Evolutionary conservation across 2,797 vertebrate species (phyloP).

Genomic region (Morelia viridis): DNA sequence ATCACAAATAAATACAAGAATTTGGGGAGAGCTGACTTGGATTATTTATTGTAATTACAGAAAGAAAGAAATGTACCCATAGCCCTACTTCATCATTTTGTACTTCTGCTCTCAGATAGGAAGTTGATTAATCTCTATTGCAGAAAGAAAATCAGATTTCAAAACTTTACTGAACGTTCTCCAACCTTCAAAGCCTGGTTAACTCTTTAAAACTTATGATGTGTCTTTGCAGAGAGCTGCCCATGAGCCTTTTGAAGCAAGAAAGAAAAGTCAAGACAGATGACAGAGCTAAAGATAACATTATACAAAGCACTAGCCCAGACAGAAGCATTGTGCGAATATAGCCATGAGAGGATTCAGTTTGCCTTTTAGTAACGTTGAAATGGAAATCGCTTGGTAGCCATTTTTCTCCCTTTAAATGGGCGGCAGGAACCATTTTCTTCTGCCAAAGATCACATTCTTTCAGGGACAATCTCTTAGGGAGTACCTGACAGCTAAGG

Average conservation of each 20-base stretch:
- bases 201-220: not conserved
- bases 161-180: conserved; percentile 11
- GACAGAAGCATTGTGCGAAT: not conserved
- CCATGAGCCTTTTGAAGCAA: not conserved
- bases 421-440: not conserved
- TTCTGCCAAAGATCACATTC: not conserved
- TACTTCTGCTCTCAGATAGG: conserved; percentile 39
- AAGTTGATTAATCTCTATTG: conserved; percentile 39
- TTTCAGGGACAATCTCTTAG: not conserved
- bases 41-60: not conserved
- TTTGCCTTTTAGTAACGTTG: not conserved
- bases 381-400: not conserved
- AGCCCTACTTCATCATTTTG: not conserved
- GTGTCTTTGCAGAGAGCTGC: not conserved
- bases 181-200: not conserved
- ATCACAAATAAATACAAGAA: not conserved
- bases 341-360: not conserved
- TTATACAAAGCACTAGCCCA: not conserved
- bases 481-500: fast-evolving
- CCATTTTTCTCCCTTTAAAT: not conserved
- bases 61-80: conserved; percentile 15
- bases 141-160: conserved; percentile 40
- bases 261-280: not conserved
- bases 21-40: not conserved
- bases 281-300: not conserved